Evolutionary conservation across 1,140 invertebrate genomes (phyloP), one percentile per base, ranked within the genome.

Genomic region (Geopemphigus sp.): DNA sequence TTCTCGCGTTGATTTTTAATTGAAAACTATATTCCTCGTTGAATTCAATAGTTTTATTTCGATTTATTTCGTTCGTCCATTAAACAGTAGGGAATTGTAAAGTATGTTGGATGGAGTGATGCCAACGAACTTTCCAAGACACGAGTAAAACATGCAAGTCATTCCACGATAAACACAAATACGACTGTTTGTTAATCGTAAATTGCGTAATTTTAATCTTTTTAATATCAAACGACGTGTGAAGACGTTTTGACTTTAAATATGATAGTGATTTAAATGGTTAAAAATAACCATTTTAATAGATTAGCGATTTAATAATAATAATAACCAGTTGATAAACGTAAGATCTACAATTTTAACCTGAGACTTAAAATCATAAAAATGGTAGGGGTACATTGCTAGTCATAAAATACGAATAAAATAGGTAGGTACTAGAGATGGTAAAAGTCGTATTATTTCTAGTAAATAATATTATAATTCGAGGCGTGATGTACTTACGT

Each of bases 401-500:
- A 24, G 11, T 24, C 24, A 14, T 59, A 14, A 59, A 26, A 15
- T 59, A 2, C n/a, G n/a, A 6, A 59, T 26, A 24, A 26, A 59
- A 15, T 59, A 3, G 14, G 26, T 59, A 26, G 24, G 26, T 26
- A 61, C 4, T 5, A 15, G 14, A 8, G 5, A 26, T 15, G 26
- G 19, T 29, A 63, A 32, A 32, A 63, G 6, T 63, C 32, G 19
- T 8, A 3, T 32, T 17, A 32, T 32, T 32, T 63, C 10, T 1
- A 1, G 3, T 29, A 29, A 32, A 17, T 11, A 32, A 10, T 63
- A 8, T 63, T 63, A 11, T 10, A 39, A 39, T 63, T 32, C 32
- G 1, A 50, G 3, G 15, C 15, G 15, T 19, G 15, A n/a, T 10
- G 17, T 63, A 81, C 81, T 81, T 47, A 81, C 81, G 39, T 32